Conservation (phyloP, 1,140 invertebrate genomes). For the Neotoxoptera formosana region DNA sequence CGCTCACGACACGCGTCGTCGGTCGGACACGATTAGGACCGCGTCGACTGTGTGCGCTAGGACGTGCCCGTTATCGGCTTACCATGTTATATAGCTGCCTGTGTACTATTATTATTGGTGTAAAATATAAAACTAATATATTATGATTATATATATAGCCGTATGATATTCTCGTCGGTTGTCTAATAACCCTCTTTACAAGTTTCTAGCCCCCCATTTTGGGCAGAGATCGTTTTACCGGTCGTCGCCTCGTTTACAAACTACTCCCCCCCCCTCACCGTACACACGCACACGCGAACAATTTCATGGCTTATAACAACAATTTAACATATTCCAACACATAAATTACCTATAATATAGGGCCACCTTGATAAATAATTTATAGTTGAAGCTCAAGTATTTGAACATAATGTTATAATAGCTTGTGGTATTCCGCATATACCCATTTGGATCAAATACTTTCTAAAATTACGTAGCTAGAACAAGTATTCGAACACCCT, state of each 20-base stretch:
- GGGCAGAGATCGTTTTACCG: neutral
- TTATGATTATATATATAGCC: neutral
- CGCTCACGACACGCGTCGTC: neutral
- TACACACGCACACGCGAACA: neutral
- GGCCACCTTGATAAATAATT: neutral
- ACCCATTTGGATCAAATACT: neutral
- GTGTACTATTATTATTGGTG: too few relatives aligned
- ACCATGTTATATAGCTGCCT: neutral
- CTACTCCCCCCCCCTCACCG: neutral
- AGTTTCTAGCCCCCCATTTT: neutral
- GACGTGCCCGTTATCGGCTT: neutral
- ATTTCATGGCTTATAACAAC: neutral
- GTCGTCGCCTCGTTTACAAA: neutral
- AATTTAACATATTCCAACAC: neutral
- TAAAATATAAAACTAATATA: neutral
- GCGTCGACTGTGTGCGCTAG: neutral
- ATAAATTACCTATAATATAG: neutral
- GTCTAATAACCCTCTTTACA: neutral
- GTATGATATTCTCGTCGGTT: neutral
- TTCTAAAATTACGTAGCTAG: neutral
- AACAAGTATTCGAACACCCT: neutral
- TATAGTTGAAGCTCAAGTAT: neutral
- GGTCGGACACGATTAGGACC: neutral
- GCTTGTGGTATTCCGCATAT: neutral
- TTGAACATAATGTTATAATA: neutral